phyloP scores from a whole-genome alignment of 1,140 invertebrate genomes.

The Tetragonula clypearis region DNA sequence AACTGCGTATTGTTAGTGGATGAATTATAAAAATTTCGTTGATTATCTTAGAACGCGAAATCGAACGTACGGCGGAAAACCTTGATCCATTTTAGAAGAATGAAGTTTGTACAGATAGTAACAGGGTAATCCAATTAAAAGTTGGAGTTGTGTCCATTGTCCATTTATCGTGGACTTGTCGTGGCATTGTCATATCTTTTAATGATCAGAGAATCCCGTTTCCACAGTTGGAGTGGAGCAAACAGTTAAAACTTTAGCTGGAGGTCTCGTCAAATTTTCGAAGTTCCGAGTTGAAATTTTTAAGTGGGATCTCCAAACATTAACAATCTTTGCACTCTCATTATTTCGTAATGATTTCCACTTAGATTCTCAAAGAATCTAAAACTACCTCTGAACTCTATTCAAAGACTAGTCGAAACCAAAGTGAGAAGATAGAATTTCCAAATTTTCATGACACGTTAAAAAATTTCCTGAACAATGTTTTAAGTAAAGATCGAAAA shows the following conservation, averaged over 20 bases:
- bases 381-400: too few relatives aligned
- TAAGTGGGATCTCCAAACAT: background rate
- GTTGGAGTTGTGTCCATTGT: background rate
- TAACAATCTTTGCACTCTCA: background rate
- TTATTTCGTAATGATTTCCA: background rate
- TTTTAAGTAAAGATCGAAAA: too few relatives aligned
- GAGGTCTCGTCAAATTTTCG: background rate
- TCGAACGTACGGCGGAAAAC: background rate
- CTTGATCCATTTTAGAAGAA: background rate
- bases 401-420: background rate
- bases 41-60: background rate
- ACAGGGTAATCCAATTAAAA: slow-evolving; percentile 18
- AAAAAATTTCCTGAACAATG: too few relatives aligned
- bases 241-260: background rate
- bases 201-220: background rate
- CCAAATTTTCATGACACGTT: too few relatives aligned
- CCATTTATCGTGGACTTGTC: background rate
- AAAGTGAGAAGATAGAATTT: background rate
- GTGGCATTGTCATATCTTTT: background rate
- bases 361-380: too few relatives aligned
- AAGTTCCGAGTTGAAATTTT: background rate
- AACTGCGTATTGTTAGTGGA: too few relatives aligned
- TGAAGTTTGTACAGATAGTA: background rate
- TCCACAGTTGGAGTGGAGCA: background rate
- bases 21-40: background rate